Evolutionary conservation across 2,797 vertebrate genomes (phyloP).

Genomic region (Sarcophilus harrisii): DNA sequence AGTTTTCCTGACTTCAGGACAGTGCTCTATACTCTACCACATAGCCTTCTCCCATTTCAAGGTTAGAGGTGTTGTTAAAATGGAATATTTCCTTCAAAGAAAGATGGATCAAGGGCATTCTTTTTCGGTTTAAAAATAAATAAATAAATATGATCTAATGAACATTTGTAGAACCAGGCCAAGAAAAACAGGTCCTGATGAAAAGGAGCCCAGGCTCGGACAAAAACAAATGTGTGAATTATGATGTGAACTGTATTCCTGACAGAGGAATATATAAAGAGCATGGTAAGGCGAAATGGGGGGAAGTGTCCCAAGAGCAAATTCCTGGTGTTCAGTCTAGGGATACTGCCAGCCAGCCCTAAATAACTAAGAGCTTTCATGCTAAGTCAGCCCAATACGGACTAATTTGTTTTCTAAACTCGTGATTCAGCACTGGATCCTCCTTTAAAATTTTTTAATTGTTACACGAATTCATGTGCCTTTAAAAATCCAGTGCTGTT

Average conservation of each 20-base stretch:
- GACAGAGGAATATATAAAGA: not conserved
- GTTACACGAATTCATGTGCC: not conserved
- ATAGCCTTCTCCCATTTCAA: conserved; percentile 6
- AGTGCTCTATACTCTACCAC: not conserved
- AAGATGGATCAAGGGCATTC: not conserved
- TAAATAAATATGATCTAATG: not conserved
- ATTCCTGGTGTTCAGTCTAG: not conserved
- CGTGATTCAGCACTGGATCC: not conserved
- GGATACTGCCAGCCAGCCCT: not conserved
- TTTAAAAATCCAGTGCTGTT: conserved; percentile 9
- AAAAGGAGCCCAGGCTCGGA: too few relatives aligned
- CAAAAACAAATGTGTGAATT: not conserved
- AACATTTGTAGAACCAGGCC: not conserved
- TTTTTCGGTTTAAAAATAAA: not conserved
- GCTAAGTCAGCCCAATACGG: not conserved
- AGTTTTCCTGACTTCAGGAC: not conserved
- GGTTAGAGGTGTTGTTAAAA: not conserved
- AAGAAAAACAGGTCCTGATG: not conserved
- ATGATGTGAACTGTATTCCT: not conserved
- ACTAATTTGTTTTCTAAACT: not conserved
- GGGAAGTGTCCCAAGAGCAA: not conserved
- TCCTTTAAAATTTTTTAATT: conserved; percentile 15
- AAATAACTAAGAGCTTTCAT: not conserved
- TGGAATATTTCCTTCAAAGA: conserved; percentile 1
- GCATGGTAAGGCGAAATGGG: not conserved